Percentiles rank a stretch among this genome's conserved stretches.
phyloP scores from a whole-genome alignment of 2,888 invertebrate species.

The Ceriagrion tenellum region DNA sequence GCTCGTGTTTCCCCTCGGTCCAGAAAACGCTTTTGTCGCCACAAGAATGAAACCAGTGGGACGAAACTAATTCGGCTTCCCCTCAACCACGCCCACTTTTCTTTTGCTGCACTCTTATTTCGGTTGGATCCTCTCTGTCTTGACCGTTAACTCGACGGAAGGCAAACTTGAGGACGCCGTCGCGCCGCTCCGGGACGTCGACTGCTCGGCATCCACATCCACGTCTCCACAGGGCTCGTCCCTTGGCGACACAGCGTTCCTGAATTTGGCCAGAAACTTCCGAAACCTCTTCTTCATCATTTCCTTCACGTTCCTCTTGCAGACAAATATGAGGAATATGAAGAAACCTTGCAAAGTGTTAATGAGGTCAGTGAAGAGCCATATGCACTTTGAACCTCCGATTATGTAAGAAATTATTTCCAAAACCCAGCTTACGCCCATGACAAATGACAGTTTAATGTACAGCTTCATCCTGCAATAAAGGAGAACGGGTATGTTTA shows the following conservation, averaged over 20 bases:
- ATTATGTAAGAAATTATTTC: constrained; percentile 85
- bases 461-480: constrained; percentile 80
- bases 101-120: too few relatives aligned
- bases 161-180: background rate
- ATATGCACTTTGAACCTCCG: constrained; percentile 76
- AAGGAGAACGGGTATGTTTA: background rate
- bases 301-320: constrained; percentile 81
- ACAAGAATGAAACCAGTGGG: too few relatives aligned
- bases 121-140: background rate
- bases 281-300: constrained; percentile 57
- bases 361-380: constrained; percentile 75
- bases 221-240: background rate
- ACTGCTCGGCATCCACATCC: background rate
- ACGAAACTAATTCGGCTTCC: too few relatives aligned
- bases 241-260: background rate
- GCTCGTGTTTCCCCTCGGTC: too few relatives aligned
- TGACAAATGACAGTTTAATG: constrained; percentile 83
- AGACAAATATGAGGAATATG: constrained; percentile 83
- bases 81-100: too few relatives aligned
- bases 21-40: too few relatives aligned
- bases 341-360: constrained; percentile 82
- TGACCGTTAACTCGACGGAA: background rate
- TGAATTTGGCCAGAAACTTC: background rate
- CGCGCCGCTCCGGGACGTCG: background rate
- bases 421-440: constrained; percentile 86